Evolutionary conservation across 1,140 invertebrate species (phyloP).

Genomic region (Penaeus chinensis): DNA sequence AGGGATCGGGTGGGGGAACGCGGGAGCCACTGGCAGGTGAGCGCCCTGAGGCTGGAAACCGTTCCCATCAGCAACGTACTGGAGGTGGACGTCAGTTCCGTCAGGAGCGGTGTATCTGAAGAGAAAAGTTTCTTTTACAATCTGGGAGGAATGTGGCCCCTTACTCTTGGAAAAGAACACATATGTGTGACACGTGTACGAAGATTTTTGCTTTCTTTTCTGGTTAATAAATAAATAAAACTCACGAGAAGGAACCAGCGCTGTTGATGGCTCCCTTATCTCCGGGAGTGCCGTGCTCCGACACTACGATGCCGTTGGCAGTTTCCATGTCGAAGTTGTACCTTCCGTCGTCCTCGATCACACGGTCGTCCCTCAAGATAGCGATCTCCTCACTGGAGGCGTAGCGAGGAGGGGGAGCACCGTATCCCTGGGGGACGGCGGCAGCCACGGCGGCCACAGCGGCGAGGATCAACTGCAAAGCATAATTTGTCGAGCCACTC

Average conservation of each 20-base stretch:
- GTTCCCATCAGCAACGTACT: too few species aligned
- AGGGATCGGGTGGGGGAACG: too few species aligned
- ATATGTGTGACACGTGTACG: too few species aligned
- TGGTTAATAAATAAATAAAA: neutral
- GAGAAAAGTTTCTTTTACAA: too few species aligned
- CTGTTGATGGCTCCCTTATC: slow-evolving; percentile 1
- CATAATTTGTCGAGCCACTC: too few species aligned
- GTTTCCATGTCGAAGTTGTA: slow-evolving; percentile 44
- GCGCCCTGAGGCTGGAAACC: too few species aligned
- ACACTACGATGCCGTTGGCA: slow-evolving; percentile 34
- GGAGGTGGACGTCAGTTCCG: too few species aligned
- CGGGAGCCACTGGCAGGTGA: too few species aligned
- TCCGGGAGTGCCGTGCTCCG: slow-evolving; percentile 26
- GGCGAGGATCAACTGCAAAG: slow-evolving; percentile 33
- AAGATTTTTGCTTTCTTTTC: too few species aligned
- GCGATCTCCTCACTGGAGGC: neutral
- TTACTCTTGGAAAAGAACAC: too few species aligned
- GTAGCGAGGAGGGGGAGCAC: neutral
- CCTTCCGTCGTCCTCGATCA: slow-evolving; percentile 41
- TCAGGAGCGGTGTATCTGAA: too few species aligned
- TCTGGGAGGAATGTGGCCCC: too few species aligned
- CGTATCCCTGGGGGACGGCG: slow-evolving; percentile 13
- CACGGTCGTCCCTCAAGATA: slow-evolving; percentile 37
- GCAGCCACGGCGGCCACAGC: slow-evolving; percentile 33
- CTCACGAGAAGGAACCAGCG: slow-evolving; percentile 30